Evolutionary conservation across 1,140 invertebrate genomes (phyloP), one percentile per base, ranked within the genome.

Genomic region (Marisa cornuarietis): DNA sequence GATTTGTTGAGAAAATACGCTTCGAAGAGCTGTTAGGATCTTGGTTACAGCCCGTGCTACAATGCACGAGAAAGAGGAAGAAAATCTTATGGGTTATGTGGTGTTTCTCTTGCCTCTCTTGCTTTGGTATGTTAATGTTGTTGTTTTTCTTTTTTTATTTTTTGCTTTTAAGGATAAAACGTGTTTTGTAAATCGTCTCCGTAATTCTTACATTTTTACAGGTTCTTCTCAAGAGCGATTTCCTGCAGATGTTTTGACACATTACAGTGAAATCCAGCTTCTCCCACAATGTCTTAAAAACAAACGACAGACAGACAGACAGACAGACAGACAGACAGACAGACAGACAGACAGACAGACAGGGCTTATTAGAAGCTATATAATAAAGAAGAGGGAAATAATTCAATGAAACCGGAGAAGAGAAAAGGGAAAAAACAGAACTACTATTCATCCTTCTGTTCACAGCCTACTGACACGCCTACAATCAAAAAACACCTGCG

Each of bases 1-100:
- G 71, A 73, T 73, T 73, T 73, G 71, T 73, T 73, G 71, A 20
- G 18, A 31, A 73, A 73, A 73, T 73, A 73, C 69, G 26, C 3
- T 10, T 26, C 9, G 26, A 42, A 42, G 69, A 71, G 69, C 31
- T 10, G 26, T 42, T 42, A 42, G 24, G 69, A 20, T 42, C 69
- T 31, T 31, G 18, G n/a, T 42, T 20, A 20, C 49, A 42, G 18
- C 69, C 69, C 26, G 49, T 71, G 69, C 18, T 18, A 18, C 49
- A 42, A 18, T 31, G 10, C 26, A 31, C 18, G 26, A 10, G 18
- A 49, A 18, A 9, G 26, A 24, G 69, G 31, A 20, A 42, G 69
- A 26, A 42, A 71, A 49, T 26, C 24, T 42, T 71, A 42, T 8
- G 18, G 31, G 49, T 24, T 71, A 1, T 71, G 26, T 42, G 49